Evolutionary conservation across 2,113 vertebrate species (phyloP).

Genomic region (Nothoprocta perdicaria): DNA sequence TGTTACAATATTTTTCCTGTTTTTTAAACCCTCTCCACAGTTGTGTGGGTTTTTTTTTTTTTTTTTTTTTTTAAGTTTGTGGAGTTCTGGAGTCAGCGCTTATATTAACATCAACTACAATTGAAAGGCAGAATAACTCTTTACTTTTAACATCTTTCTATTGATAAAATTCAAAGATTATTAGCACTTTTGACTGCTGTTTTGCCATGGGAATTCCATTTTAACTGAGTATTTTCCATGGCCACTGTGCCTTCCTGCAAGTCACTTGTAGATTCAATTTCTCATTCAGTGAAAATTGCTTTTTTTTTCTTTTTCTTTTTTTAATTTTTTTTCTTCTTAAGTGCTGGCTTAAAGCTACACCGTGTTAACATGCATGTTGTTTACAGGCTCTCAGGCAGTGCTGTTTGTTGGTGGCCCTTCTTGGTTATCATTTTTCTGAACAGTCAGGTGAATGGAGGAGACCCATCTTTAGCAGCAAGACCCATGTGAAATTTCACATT

Average conservation of each 20-base stretch:
- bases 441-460: neutral
- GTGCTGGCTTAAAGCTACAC: neutral
- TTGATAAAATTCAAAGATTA: neutral
- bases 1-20: neutral
- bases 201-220: neutral
- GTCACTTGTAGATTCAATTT: neutral
- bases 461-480: fast-evolving
- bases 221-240: neutral
- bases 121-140: neutral
- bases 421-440: neutral
- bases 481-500: neutral
- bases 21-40: neutral
- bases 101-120: neutral
- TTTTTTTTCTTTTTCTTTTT: too few relatives aligned
- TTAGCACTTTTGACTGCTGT: neutral
- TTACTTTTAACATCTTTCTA: neutral
- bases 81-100: neutral
- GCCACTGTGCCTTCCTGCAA: neutral
- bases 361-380: neutral
- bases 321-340: too few relatives aligned
- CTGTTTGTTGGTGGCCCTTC: neutral
- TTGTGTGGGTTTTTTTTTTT: too few relatives aligned
- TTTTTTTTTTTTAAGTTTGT: neutral
- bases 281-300: neutral
- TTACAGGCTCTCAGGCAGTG: neutral